Base-by-base conservation (phyloP, 1,140 invertebrate genomes). In the Carposina sasakii region DNA sequence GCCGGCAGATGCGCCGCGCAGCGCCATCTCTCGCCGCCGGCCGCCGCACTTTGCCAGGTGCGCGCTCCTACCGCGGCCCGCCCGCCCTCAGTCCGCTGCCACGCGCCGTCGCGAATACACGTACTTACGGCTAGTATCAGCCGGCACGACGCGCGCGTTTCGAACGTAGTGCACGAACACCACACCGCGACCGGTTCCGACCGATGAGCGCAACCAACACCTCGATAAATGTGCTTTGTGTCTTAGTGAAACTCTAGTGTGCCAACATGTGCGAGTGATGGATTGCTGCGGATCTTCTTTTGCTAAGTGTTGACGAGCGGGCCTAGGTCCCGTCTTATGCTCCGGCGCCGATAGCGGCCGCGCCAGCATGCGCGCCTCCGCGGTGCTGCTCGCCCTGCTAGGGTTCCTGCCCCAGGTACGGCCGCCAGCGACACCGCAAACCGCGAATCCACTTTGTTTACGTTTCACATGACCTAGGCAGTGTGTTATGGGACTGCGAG, bases 401-500 rank as follows among this genome's bases (percentile, higher is more conserved):
- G 79, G 79, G 77, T 81, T 83, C 75, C 79, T 81, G 50, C 79
- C 79, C 72, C 79, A 83, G 79, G 79, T 83, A 83, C 65, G 52
- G 65, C 42, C 31, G 65, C 42, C 31, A 57, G 55, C 47, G 66
- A 64, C 58, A 67, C 55, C 53, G 64, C 9, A 75, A 76, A 73
- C 71, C 74, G 67, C 76, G 64, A 73, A 70, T 69, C 66, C 67
- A 57, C 36, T n/a, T 54, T 70, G 67, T 77, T 69, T 72, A 74
- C 66, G 50, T 72, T 60, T 60, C 52, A 34, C 24, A 26, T 8
- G 33, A 6, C 15, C 12, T 8, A n/a, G 37, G 5, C 20, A 20
- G 22, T 9, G 37, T 20, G 37, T 8, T 22, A 12, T n/a, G n/a
- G n/a, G n/a, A n/a, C n/a, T n/a, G n/a, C n/a, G n/a, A n/a, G n/a